Base-by-base conservation (phyloP, 2,113 vertebrate genomes). In the Perca schrenkii region DNA sequence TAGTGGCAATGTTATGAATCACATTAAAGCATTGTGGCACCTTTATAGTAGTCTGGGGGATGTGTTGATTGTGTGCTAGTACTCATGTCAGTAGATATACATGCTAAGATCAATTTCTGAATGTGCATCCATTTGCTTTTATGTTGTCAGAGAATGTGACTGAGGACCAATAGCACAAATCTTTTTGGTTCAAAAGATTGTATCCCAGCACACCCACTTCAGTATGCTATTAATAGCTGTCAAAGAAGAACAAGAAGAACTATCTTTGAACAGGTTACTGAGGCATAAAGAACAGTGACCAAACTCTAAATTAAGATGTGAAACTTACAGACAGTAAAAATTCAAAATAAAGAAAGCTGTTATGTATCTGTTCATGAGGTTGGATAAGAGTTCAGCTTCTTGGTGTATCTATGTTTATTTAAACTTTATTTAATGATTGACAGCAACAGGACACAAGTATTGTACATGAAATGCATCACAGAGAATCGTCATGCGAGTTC, bases 11-110 rank as follows among this genome's bases (percentile, higher is more conserved):
- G 89, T 92, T 89, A 89, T 88, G 81, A 90, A 90, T 93, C 92
- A 91, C 92, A 89, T 92, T 89, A 89, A 91, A 93, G 89, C 90
- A 87, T 93, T 87, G 88, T 92, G 92, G 84, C 92, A 93, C 89
- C 83, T 94, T 94, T 86, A 84, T 82, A 75, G 85, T 88, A 72
- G 88, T 91, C 86, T 83, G 89, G 84, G 83, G 80, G 82, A 77
- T 84, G 74, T 91, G 89, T 91, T 86, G 76, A 86, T 86, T 54
- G 71, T 84, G 68, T 79, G 74, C 88, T 64, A 75, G 78, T 78
- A 21, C 75, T 86, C 75, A 54, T 70, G 82, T 80, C 77, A 53
- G 15, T 76, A 82, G 67, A 80, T 79, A 52, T 46, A 69, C 75
- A 69, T 60, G 74, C 70, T 68, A 54, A 53, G 15, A 22, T 49